Evolutionary conservation across 1,140 invertebrate genomes (phyloP), one percentile per base, ranked within the genome.

Genomic region (Pseudomyrmex pallidus): DNA sequence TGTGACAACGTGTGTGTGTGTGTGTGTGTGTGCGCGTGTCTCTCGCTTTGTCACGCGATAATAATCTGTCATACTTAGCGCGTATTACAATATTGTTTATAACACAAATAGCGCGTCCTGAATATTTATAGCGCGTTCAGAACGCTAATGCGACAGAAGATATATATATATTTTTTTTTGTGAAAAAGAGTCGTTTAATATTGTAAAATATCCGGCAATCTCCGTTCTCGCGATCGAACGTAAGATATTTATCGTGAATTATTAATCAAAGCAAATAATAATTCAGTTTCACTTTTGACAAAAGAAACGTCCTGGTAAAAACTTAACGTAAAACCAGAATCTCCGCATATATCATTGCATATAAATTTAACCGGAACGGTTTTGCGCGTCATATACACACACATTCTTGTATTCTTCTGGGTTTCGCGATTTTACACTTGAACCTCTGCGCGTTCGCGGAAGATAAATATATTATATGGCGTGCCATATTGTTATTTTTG

Each of bases 371-470:
- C 52, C 56, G 13, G 17, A 15, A 67, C 15, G 5, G 12, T 78
- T 7, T 9, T 48, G 57, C 4, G 25, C 2, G 25, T 25, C n/a
- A n/a, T n/a, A n/a, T n/a, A n/a, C n/a, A 25, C 5, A 15, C 2
- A 17, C 15, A 12, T 22, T 66, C 52, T 22, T 22, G n/a, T n/a
- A n/a, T n/a, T 20, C 0, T 22, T 22, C 20, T 22, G 46, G 63
- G 63, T 68, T 78, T 78, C 76, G 56, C 52, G 52, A 10, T 48
- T 78, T 68, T 57, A 59, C 74, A 57, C 62, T 68, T 78, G 52
- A 78, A 68, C 64, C 48, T 46, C n/a, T n/a, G n/a, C n/a, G n/a
- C n/a, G 35, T 57, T 5, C 17, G 46, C 8, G 44, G 76, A 78
- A 57, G 44, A 78, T 68, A 25, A 68, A 61, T 70, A 61, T 70